Evolutionary conservation across 1,140 invertebrate species (phyloP).

Genomic region (Globodera ellingtonae): DNA sequence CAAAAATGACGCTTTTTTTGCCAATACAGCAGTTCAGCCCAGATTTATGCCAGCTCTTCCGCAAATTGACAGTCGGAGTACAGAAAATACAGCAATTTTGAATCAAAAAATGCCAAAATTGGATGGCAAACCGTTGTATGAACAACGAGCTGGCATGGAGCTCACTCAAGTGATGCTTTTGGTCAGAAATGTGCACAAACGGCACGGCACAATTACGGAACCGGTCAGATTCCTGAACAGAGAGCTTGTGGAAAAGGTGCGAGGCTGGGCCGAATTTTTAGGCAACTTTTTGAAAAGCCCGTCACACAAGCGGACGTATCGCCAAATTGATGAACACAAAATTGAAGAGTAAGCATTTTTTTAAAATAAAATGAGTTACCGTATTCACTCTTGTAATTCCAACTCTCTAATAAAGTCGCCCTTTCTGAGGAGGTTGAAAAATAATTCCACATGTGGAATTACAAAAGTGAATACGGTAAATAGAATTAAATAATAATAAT

Average conservation of each 20-base stretch:
- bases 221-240: not conserved
- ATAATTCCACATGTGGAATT: too few species aligned
- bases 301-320: not conserved
- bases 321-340: not conserved
- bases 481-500: too few species aligned
- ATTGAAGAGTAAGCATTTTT: not conserved
- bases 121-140: not conserved
- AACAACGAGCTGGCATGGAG: not conserved
- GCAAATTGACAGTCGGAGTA: not conserved
- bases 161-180: not conserved
- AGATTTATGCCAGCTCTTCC: not conserved
- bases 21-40: not conserved
- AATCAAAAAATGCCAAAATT: not conserved
- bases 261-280: not conserved
- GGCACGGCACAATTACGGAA: not conserved
- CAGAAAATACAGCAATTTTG: too few species aligned
- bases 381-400: too few species aligned
- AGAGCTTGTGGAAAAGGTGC: not conserved
- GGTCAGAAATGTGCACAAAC: not conserved
- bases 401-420: too few species aligned
- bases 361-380: too few species aligned
- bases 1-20: conserved; percentile 4
- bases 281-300: not conserved
- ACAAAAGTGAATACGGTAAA: too few species aligned
- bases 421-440: too few species aligned